Conservation (phyloP, 1,140 invertebrate genomes). For the Tachypleus tridentatus region DNA sequence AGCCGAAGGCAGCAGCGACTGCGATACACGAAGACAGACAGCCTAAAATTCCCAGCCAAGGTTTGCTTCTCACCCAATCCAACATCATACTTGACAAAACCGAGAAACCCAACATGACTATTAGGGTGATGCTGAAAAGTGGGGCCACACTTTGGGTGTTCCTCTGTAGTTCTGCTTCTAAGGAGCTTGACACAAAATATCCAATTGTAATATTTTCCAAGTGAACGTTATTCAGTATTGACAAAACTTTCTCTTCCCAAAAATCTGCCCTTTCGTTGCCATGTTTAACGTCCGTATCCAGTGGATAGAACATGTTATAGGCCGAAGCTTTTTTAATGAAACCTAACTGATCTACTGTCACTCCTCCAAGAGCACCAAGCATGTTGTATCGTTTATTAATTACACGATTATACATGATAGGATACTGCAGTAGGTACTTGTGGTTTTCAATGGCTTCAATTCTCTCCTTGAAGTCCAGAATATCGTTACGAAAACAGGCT, state of each 20-base stretch:
- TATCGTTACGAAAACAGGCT: conserved; percentile 71
- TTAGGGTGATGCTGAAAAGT: conserved; percentile 73
- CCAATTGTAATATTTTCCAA: conserved; percentile 71
- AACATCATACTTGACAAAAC: conserved; percentile 57
- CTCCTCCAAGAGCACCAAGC: conserved; percentile 74
- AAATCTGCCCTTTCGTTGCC: conserved; percentile 51
- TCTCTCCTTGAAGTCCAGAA: conserved; percentile 59
- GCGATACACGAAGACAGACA: conserved; percentile 82
- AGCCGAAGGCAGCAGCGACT: conserved; percentile 75
- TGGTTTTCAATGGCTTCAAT: conserved; percentile 45
- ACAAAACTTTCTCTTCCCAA: conserved; percentile 57
- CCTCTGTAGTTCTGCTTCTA: conserved; percentile 76
- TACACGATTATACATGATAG: conserved; percentile 72
- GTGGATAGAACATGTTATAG: conserved; percentile 73
- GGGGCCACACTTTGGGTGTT: conserved; percentile 79
- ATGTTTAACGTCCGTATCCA: conserved; percentile 59
- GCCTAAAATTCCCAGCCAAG: conserved; percentile 76
- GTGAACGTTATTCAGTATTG: conserved; percentile 46
- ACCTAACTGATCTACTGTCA: conserved; percentile 54
- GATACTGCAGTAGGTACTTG: conserved; percentile 65
- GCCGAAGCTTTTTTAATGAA: conserved; percentile 61
- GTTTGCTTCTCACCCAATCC: conserved; percentile 78
- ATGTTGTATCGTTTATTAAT: conserved; percentile 72
- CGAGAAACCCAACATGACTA: conserved; percentile 70
- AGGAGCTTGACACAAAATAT: conserved; percentile 68